Base-by-base conservation (phyloP, 37 sponge, comb jelly and placozoan genomes). In the Tethya wilhelma region DNA sequence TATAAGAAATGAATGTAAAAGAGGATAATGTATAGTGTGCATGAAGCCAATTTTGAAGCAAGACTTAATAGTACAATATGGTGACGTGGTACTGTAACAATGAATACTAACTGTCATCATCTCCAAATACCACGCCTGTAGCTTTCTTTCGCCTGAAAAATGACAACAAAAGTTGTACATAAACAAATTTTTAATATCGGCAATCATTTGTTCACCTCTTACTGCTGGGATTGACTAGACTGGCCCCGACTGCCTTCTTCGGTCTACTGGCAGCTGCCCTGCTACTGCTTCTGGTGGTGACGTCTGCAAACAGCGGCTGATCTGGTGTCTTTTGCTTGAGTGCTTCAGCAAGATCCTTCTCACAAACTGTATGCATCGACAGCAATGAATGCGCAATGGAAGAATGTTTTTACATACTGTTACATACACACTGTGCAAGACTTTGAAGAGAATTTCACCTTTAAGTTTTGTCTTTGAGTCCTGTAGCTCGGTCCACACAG, bases 91-190 rank as follows among this genome's bases (percentile, higher is more conserved):
- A n/a, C n/a, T n/a, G n/a, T n/a, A n/a, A n/a, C 14, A 45, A n/a
- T 38, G 28, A 42, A 32, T 2, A 14, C 9, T 56, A 62, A 31
- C 58, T 44, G 23, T 71, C 43, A 26, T 86, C 73, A 11, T 67
- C 60, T 23, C 71, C 87, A 75, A 87, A 88, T 31, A 88, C 83
- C 9, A 88, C 88, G 30, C 88, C 88, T 25, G 65, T 77, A 5
- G 82, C 88, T 69, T 63, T 67, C 49, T 88, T 88, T 23, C 88
- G 56, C 71, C 88, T 88, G 43, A 0, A 34, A 28, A 46, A 44
- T n/a, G n/a, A n/a, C n/a, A n/a, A n/a, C n/a, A n/a, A n/a, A 23
- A 79, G 28, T 20, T n/a, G 25, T 12, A 20, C 5, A 4, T 29
- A 7, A 59, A 7, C 22, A 60, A 60, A 26, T 7, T 25, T 26